Evolutionary conservation across 2,888 invertebrate genomes (phyloP), one percentile per base, ranked within the genome.

Genomic region (Caenorhabditis sinica): DNA sequence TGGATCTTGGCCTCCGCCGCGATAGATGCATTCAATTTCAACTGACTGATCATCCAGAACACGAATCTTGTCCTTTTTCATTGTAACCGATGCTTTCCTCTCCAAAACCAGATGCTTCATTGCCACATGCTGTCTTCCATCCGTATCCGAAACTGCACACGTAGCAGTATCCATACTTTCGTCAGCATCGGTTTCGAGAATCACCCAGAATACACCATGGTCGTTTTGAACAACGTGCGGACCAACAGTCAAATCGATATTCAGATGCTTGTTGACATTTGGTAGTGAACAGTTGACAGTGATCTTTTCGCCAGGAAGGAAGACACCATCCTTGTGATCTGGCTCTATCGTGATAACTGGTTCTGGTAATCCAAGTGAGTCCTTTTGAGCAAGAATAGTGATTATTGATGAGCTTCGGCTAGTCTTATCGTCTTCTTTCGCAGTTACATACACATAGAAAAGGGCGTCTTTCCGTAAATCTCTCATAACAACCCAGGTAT

Each of bases 51-150:
- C 87, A 58, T 87, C 88, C 17, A 86, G 77, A 0, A 85, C 84
- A 8, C 80, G 74, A 13, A 89, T 76, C 30, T 83, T 86, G 17
- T 82, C 79, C 20, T 72, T 74, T 43, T 80, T 80, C 87, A 89
- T 88, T 20, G 68, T 40, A 5, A 83, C 53, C 0, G 73, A 63
- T 0, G 79, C 63, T 17, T 60, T 53, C 30, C 80, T 82, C 25
- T 83, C 69, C 13, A 87, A 36, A 8, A 86, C 73, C 23, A 89
- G 49, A 85, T 88, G 86, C 20, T 63, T 72, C 86, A 88, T 85
- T 20, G 83, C 83, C 17, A 87, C 87, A 30, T 88, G 88, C 60
- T 88, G 89, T 53, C 89, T 36, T 30, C 89, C 89, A 68, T 89
- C 89, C 6, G 87, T 83, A 49, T 88, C 85, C 11, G 87, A 77